Evolutionary conservation across 2,888 invertebrate genomes (phyloP), one percentile per base, ranked within the genome.

Genomic region (Papilio gigon): DNA sequence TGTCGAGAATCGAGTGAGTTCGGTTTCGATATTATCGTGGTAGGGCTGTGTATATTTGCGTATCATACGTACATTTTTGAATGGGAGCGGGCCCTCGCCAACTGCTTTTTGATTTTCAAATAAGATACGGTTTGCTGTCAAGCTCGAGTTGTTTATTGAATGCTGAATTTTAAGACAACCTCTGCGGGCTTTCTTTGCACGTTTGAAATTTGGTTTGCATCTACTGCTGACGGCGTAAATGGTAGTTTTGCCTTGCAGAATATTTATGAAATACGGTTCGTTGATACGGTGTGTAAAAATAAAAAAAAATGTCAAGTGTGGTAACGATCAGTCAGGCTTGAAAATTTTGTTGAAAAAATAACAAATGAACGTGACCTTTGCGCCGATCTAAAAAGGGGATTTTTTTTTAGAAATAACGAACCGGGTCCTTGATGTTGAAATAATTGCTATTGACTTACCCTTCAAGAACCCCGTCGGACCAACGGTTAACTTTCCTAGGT

Each of bases 31-130:
- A 77, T 74, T 77, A 75, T 67, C 40, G 35, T 70, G 66, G 81
- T 83, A 77, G 17, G 50, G 68, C 62, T 59, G 14, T 79, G 76
- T 84, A 37, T 61, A 65, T 69, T 84, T 83, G 78, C 78, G 69
- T 74, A 71, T 61, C 68, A 58, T 59, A 71, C 76, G 73, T 60
- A 65, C 60, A 78, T 82, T 84, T 84, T 80, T 84, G 82, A 86
- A 84, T 78, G 80, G 77, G 73, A 70, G 74, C 77, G 75, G 71
- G 68, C 72, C 64, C 72, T 70, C 67, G 68, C 75, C 76, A 74
- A 76, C 77, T 77, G 76, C 81, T 80, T 84, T 86, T 83, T 86
- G 86, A 87, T 87, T 84, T 77, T 75, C 81, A 86, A 87, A 86
- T 82, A 85, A 86, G 87, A 87, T 86, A 86, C 84, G 78, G 78